phyloP scores from a whole-genome alignment of 2,888 invertebrate genomes.

The Athalia cordata region DNA sequence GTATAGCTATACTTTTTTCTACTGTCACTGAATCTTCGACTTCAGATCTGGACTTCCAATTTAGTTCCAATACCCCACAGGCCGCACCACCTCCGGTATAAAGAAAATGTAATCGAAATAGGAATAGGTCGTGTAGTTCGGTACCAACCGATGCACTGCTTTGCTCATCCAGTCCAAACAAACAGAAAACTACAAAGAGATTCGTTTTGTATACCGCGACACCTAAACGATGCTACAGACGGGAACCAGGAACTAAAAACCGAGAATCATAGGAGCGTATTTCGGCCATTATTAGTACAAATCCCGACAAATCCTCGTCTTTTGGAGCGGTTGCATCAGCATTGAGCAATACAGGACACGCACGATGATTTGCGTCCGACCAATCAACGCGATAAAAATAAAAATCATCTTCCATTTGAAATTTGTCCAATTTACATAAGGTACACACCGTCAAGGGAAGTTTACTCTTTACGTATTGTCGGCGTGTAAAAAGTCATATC shows the following conservation, averaged over 20 bases:
- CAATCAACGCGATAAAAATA: too few species aligned
- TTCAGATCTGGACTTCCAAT: too few species aligned
- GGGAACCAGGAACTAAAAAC: slow-evolving; percentile 35
- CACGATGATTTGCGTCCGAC: too few species aligned
- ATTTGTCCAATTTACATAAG: background rate
- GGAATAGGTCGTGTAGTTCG: slow-evolving; percentile 12
- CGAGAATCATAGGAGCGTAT: slow-evolving; percentile 26
- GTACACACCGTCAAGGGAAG: background rate
- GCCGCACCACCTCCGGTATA: background rate
- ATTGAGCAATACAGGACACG: too few species aligned
- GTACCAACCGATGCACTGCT: slow-evolving; percentile 14
- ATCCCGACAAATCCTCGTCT: slow-evolving; percentile 2
- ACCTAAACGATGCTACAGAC: slow-evolving; percentile 36
- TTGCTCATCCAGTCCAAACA: slow-evolving; percentile 39
- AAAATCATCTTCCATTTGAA: too few species aligned
- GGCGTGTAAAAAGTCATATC: slow-evolving; percentile 45
- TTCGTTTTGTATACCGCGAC: slow-evolving; percentile 36
- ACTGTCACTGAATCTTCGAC: too few species aligned
- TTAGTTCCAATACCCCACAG: background rate
- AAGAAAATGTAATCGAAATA: background rate
- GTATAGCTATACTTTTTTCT: too few species aligned
- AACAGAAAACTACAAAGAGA: slow-evolving; percentile 42
- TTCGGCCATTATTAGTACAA: slow-evolving; percentile 12
- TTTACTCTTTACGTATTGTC: slow-evolving; percentile 24
- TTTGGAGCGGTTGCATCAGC: slow-evolving; percentile 9